These are phyloP conservation scores for Spodoptera exigua DNA, from an alignment of 2,888 invertebrate genomes.

Conservation along the genomic window DNA sequence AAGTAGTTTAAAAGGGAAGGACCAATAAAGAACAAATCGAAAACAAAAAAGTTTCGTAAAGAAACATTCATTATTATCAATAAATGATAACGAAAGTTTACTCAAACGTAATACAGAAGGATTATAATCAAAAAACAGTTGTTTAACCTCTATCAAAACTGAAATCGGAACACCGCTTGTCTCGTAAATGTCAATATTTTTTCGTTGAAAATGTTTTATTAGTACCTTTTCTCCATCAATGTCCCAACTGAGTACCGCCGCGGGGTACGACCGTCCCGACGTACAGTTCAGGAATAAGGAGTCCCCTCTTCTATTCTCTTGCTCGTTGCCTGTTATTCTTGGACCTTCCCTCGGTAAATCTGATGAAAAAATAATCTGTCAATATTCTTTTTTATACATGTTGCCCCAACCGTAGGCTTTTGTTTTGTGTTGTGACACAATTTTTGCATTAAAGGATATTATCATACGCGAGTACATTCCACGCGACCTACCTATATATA, in stretches of 20 bases:
- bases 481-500: too few species aligned
- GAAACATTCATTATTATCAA: too few species aligned
- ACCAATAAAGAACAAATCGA: too few species aligned
- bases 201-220: constrained; percentile 35
- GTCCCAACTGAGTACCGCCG: constrained; percentile 93
- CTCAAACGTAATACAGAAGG: constrained; percentile 12
- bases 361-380: constrained; percentile 63
- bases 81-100: too few species aligned
- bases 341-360: constrained; percentile 93
- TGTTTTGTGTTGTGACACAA: too few species aligned
- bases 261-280: constrained; percentile 93
- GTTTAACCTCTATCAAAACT: constrained; percentile 21
- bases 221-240: constrained; percentile 93
- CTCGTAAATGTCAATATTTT: constrained; percentile 45
- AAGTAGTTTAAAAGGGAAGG: too few species aligned
- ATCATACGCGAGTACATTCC: too few species aligned
- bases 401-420: too few species aligned
- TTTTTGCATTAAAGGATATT: too few species aligned
- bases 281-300: constrained; percentile 93
- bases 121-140: constrained; percentile 25
- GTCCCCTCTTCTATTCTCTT: constrained; percentile 93
- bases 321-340: constrained; percentile 92
- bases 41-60: too few species aligned
- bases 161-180: constrained; percentile 22
- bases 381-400: background rate